Percentiles rank a stretch among this genome's conserved stretches.
phyloP scores from a whole-genome alignment of 2,888 invertebrate genomes.

The Caenorhabditis macrosperma region DNA sequence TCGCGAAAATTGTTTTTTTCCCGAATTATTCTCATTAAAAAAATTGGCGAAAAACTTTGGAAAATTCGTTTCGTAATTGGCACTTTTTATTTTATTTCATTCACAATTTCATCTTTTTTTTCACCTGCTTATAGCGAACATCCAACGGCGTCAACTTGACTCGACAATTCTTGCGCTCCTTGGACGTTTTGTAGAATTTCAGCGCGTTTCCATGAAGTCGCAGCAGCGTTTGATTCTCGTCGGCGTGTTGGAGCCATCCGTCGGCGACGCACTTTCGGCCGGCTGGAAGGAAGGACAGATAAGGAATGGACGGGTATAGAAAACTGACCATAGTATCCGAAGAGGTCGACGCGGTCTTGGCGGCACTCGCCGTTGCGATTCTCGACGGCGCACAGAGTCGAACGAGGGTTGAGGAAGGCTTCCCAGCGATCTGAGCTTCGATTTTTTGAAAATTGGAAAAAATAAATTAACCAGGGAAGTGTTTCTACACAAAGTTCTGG shows the following conservation, averaged over 20 bases:
- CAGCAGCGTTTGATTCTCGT: constrained; percentile 75
- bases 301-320: neutral
- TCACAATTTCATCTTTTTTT: neutral
- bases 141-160: constrained; percentile 77
- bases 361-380: constrained; percentile 62
- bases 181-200: constrained; percentile 76
- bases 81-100: too few relatives aligned
- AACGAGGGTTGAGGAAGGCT: constrained; percentile 63
- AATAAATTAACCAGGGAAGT: too few relatives aligned
- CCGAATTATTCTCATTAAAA: too few relatives aligned
- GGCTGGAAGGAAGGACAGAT: constrained; percentile 61
- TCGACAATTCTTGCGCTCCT: constrained; percentile 72
- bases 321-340: constrained; percentile 67
- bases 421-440: constrained; percentile 59
- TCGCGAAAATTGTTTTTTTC: too few relatives aligned
- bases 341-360: constrained; percentile 63
- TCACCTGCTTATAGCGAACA: constrained; percentile 67
- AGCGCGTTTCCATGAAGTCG: constrained; percentile 76
- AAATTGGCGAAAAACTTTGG: too few relatives aligned
- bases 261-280: constrained; percentile 75
- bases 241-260: constrained; percentile 76
- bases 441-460: neutral
- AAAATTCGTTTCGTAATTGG: too few relatives aligned
- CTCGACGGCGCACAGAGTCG: constrained; percentile 53
- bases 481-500: too few relatives aligned